phyloP scores from a whole-genome alignment of 2,113 vertebrate species.

The Danionella cerebrum region DNA sequence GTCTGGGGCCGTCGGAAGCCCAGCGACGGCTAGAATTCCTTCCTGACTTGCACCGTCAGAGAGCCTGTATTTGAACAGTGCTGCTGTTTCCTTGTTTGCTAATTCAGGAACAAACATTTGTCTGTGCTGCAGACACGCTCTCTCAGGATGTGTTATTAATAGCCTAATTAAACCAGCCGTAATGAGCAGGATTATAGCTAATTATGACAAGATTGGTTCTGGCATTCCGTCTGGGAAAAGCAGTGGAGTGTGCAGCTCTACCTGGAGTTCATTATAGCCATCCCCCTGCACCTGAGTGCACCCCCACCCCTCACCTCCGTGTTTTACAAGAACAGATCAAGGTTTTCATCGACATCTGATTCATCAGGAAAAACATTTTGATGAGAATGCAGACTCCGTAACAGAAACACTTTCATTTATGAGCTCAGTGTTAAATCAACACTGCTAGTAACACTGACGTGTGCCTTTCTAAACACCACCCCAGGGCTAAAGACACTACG shows the following conservation, averaged over 20 bases:
- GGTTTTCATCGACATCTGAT: no score
- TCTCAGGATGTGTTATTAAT: constrained; percentile 97
- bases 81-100: constrained; percentile 94
- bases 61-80: constrained; percentile 81
- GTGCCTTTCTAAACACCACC: no score
- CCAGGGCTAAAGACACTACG: no score
- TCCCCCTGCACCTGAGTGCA: constrained; percentile 82
- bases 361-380: constrained; percentile 5
- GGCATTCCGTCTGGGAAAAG: constrained; percentile 85
- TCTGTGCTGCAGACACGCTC: constrained; percentile 85
- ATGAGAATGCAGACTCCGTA: no score
- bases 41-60: constrained; percentile 70
- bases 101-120: constrained; percentile 99
- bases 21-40: constrained; percentile 58
- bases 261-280: constrained; percentile 88
- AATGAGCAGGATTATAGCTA: constrained; percentile 98
- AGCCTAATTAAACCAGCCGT: constrained; percentile 97
- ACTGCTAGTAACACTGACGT: no score
- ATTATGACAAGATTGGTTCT: constrained; percentile 99
- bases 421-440: no score
- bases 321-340: constrained; percentile 27
- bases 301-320: constrained; percentile 60
- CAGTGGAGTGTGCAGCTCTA: constrained; percentile 88
- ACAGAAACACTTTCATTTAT: no score
- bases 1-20: no score